Percentiles rank a stretch among this genome's conserved stretches.
Conservation (phyloP, 2,797 vertebrate genomes). For the Falco biarmicus region DNA sequence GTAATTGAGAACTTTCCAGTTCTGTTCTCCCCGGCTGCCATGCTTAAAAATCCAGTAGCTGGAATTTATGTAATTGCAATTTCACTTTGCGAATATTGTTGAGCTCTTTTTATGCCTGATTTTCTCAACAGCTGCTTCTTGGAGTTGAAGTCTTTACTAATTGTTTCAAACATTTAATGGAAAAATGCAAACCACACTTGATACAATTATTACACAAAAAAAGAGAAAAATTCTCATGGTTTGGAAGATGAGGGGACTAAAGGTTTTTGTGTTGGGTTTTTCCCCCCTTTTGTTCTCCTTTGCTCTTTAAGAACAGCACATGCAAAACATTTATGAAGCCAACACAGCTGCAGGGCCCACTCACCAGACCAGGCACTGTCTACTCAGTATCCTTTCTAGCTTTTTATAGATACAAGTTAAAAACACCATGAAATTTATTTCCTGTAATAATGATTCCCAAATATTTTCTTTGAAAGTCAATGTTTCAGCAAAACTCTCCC, state of each 20-base stretch:
- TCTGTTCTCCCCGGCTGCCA: neutral
- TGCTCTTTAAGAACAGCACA: constrained; percentile 69
- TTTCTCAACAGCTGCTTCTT: constrained; percentile 72
- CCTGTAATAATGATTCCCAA: constrained; percentile 70
- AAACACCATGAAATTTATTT: constrained; percentile 74
- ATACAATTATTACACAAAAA: constrained; percentile 43
- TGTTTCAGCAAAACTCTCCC: constrained; percentile 25
- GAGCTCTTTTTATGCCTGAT: constrained; percentile 48
- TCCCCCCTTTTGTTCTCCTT: constrained; percentile 24
- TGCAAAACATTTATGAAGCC: constrained; percentile 73
- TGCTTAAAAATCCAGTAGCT: constrained; percentile 74
- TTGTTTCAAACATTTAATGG: constrained; percentile 68
- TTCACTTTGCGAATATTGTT: constrained; percentile 69
- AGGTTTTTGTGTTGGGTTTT: neutral
- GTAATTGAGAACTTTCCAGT: constrained; percentile 54
- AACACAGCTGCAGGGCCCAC: constrained; percentile 77
- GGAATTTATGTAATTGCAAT: constrained; percentile 73
- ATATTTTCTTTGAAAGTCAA: constrained; percentile 69
- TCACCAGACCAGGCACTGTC: constrained; percentile 66
- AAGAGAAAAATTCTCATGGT: constrained; percentile 56
- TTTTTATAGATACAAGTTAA: constrained; percentile 77
- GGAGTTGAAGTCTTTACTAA: constrained; percentile 48
- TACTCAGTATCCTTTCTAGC: constrained; percentile 69
- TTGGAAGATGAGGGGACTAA: constrained; percentile 37
- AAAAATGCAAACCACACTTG: constrained; percentile 53